Conservation (phyloP, 1,140 invertebrate species). For the Vanessa tameamea region DNA sequence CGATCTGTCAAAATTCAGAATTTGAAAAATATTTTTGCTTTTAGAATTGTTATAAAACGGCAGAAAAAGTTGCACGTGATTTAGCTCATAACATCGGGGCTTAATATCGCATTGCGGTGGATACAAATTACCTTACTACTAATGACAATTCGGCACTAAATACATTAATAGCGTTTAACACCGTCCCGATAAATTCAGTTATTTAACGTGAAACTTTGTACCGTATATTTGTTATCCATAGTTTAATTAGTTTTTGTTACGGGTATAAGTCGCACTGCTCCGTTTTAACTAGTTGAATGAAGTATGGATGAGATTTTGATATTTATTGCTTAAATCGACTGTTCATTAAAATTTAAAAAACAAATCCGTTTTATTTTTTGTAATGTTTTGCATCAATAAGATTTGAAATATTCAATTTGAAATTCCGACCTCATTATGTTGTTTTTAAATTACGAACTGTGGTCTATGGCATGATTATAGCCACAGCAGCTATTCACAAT, state of each 20-base stretch:
- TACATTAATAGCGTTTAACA: constrained; percentile 5
- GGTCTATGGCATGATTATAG: no score
- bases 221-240: constrained; percentile 1
- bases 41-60: no score
- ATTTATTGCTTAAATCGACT: not conserved
- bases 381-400: no score
- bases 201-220: constrained; percentile 2
- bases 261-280: not conserved
- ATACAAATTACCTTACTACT: not conserved
- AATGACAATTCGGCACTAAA: constrained; percentile 8
- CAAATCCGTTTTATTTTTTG: no score
- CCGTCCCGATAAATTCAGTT: constrained; percentile 4
- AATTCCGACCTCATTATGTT: no score
- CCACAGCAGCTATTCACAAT: no score
- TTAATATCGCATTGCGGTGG: constrained; percentile 5
- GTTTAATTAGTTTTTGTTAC: constrained; percentile 11
- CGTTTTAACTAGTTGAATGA: not conserved
- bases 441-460: no score
- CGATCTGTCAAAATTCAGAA: no score
- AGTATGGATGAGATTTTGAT: constrained; percentile 3
- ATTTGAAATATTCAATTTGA: no score
- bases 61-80: no score
- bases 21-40: no score
- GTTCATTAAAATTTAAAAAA: no score
- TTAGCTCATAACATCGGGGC: not conserved